phyloP scores from a whole-genome alignment of 23 tunicate genomes.

The Botrylloides violaceus region DNA sequence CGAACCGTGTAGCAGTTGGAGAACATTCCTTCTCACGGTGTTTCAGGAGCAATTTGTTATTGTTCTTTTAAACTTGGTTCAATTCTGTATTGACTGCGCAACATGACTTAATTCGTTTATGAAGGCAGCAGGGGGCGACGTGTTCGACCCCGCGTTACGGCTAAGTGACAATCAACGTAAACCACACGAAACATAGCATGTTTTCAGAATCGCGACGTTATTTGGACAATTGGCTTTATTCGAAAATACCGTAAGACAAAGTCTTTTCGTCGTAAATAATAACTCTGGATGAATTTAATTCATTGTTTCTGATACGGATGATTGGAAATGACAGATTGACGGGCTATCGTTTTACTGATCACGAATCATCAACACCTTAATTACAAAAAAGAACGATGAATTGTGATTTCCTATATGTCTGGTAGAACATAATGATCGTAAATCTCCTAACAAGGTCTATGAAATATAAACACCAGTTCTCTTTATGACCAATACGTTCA shows the following conservation, averaged over 20 bases:
- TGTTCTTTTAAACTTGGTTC: too few species aligned
- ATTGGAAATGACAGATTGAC: neutral
- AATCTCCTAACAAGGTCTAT: too few species aligned
- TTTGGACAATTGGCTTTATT: neutral
- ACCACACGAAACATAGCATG: neutral
- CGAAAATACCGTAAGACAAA: neutral
- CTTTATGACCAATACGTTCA: too few species aligned
- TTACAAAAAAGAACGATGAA: too few species aligned
- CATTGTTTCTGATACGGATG: conserved; percentile 1
- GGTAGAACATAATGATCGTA: too few species aligned
- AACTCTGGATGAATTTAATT: neutral
- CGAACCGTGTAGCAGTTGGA: too few species aligned
- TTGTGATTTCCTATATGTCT: too few species aligned
- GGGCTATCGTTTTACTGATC: neutral
- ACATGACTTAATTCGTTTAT: too few species aligned
- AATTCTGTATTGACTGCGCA: too few species aligned
- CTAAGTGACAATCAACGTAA: neutral
- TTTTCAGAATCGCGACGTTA: neutral
- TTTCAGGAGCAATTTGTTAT: too few species aligned
- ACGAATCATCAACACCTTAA: too few species aligned
- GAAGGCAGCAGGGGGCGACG: neutral
- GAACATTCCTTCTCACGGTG: neutral
- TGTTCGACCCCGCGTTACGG: conserved; percentile 4
- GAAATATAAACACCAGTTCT: too few species aligned
- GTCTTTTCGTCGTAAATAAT: neutral